phyloP scores from a whole-genome alignment of 2,113 vertebrate genomes.

The Setophaga kirtlandii region DNA sequence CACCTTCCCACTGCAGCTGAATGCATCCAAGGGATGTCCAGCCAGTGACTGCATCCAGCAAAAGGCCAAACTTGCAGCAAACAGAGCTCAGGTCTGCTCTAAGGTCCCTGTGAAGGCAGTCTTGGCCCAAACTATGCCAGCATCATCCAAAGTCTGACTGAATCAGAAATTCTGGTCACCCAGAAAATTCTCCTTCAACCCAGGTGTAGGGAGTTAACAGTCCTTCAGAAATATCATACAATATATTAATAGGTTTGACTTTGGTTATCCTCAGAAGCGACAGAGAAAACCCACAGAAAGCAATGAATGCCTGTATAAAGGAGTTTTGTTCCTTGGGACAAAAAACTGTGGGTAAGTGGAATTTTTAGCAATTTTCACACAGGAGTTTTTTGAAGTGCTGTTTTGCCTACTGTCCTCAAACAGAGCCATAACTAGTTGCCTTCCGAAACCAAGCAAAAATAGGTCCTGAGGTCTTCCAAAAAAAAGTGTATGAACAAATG shows the following conservation, averaged over 20 bases:
- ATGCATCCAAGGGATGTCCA: not conserved
- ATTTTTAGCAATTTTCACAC: not conserved
- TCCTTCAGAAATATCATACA: not conserved
- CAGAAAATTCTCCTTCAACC: not conserved
- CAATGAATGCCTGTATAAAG: not conserved
- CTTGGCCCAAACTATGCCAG: not conserved
- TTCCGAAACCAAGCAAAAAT: not conserved
- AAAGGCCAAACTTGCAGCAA: not conserved
- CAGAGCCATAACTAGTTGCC: not conserved
- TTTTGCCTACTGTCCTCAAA: not conserved
- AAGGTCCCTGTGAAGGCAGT: rapidly evolving
- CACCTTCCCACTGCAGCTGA: not conserved
- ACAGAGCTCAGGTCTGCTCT: not conserved
- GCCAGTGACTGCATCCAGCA: not conserved
- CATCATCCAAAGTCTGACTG: not conserved
- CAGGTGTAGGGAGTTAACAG: not conserved
- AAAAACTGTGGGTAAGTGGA: not conserved
- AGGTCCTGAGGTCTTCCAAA: not conserved
- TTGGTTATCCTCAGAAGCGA: not conserved
- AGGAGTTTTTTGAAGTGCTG: not conserved
- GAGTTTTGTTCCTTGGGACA: not conserved
- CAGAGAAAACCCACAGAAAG: not conserved
- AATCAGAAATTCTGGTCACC: not conserved
- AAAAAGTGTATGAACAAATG: not conserved
- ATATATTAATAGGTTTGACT: not conserved